Conservation (phyloP, 2,113 vertebrate species). For the Sinocyclocheilus grahami region DNA sequence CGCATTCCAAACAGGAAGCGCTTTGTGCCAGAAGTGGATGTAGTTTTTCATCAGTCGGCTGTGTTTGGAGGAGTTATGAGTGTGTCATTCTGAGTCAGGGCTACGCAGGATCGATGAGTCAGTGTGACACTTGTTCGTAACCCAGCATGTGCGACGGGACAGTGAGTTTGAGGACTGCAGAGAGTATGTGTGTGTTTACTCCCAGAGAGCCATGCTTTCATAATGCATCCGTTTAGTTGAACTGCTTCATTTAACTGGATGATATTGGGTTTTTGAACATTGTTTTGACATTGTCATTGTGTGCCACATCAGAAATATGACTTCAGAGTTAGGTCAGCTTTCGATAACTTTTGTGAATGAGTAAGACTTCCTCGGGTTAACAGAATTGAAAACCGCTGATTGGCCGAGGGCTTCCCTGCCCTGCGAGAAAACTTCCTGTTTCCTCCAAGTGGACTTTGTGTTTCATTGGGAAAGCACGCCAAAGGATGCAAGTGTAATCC, state of each 20-base stretch:
- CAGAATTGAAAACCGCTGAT: slow-evolving; percentile 48
- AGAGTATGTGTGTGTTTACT: not conserved
- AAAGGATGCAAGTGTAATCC: slow-evolving; percentile 75
- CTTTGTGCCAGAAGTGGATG: not conserved
- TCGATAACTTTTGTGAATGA: slow-evolving; percentile 36
- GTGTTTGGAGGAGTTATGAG: slow-evolving; percentile 37
- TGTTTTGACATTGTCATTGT: not conserved
- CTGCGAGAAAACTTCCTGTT: slow-evolving; percentile 75
- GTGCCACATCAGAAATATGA: not conserved
- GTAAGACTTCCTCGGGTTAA: slow-evolving; percentile 30
- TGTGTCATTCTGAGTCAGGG: slow-evolving; percentile 56
- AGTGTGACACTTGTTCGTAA: slow-evolving; percentile 54
- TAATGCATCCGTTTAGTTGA: not conserved
- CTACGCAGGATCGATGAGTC: slow-evolving; percentile 58
- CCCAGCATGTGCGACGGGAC: not conserved
- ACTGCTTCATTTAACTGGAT: not conserved
- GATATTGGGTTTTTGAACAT: not conserved
- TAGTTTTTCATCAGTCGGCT: not conserved
- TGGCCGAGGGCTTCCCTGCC: slow-evolving; percentile 62
- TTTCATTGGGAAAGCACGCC: slow-evolving; percentile 66
- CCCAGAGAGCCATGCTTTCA: slow-evolving; percentile 1
- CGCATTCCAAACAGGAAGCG: slow-evolving; percentile 52
- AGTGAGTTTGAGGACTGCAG: not conserved
- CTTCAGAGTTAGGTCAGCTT: slow-evolving; percentile 23
- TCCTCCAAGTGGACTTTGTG: slow-evolving; percentile 56